Conservation (phyloP, 2,113 vertebrate genomes). For the Orycteropus afer region DNA sequence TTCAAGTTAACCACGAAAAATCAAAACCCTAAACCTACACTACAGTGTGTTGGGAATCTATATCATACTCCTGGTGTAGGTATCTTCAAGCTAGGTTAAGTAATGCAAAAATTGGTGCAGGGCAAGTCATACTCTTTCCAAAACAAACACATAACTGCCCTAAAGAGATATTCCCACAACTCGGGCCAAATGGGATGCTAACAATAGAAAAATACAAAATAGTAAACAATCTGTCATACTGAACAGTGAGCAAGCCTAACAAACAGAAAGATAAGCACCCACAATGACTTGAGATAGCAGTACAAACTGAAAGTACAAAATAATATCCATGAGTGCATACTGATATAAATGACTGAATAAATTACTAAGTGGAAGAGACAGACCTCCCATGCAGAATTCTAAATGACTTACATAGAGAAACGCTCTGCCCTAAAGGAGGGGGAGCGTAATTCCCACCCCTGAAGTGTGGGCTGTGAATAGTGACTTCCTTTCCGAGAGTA, state of each 20-base stretch:
- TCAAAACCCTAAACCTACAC: not conserved
- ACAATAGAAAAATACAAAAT: not conserved
- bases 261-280: not conserved
- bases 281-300: not conserved
- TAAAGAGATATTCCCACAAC: not conserved
- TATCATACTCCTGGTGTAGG: not conserved
- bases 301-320: not conserved
- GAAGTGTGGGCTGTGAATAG: not conserved
- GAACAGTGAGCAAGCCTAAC: not conserved
- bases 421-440: not conserved
- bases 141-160: not conserved
- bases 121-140: not conserved
- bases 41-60: not conserved
- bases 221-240: not conserved
- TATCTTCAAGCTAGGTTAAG: not conserved
- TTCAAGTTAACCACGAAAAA: not conserved
- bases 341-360: not conserved
- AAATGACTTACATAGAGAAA: not conserved
- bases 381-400: not conserved
- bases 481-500: not conserved
- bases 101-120: not conserved
- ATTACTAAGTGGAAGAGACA: not conserved
- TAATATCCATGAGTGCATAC: not conserved
- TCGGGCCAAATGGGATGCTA: not conserved
- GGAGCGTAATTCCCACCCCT: no score